Percentiles rank a stretch among this genome's conserved stretches.
phyloP scores from a whole-genome alignment of 2,113 vertebrate genomes.

The Halichoerus grypus region DNA sequence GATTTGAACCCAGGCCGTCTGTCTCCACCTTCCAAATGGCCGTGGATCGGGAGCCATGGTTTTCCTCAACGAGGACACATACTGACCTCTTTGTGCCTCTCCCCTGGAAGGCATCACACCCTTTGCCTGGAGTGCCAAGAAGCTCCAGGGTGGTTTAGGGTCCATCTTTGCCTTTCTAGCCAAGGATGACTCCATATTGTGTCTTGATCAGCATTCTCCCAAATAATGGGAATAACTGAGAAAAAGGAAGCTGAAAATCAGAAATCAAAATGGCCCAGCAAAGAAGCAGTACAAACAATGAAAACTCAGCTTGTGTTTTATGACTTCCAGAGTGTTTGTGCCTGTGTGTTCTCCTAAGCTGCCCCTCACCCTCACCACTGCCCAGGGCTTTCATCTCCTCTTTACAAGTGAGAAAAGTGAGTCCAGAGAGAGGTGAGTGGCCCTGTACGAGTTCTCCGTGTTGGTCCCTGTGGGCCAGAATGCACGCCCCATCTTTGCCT shows the following conservation, averaged over 20 bases:
- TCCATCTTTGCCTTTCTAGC: not conserved
- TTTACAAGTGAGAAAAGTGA: not conserved
- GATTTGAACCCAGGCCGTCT: not conserved
- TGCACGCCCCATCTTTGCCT: not conserved
- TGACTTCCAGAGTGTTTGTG: not conserved
- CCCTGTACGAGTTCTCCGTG: fast-evolving
- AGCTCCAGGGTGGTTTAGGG: not conserved
- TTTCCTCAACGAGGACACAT: not conserved
- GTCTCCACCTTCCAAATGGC: not conserved
- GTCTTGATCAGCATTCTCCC: not conserved
- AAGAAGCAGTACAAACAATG: not conserved
- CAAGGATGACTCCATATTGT: not conserved
- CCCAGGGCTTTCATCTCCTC: not conserved
- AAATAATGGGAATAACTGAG: not conserved
- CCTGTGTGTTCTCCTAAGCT: not conserved
- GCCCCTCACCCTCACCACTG: not conserved
- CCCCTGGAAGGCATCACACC: not conserved
- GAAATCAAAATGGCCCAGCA: not conserved
- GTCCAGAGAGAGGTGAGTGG: not conserved
- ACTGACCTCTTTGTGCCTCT: not conserved
- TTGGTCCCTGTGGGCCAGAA: not conserved
- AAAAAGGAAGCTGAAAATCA: not conserved
- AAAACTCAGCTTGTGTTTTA: not conserved
- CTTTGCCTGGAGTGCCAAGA: not conserved
- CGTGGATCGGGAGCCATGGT: no score